Percentiles rank a stretch among this genome's conserved stretches.
These are phyloP conservation scores for Rynchops niger DNA, from an alignment of 2,113 vertebrate species.

Conservation along the genomic window DNA sequence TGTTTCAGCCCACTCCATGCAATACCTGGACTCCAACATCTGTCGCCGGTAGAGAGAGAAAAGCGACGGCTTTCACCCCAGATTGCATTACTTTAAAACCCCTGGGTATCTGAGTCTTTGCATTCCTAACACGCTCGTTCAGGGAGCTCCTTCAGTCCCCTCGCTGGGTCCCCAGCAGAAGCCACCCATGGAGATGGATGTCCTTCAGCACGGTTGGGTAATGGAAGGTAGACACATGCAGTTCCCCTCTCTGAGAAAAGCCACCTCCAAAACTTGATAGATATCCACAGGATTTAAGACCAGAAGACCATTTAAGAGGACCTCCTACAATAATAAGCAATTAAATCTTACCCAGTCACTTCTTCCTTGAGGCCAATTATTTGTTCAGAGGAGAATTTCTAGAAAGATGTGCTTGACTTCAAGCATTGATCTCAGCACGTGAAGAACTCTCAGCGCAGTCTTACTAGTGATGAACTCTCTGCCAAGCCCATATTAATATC, in stretches of 20 bases:
- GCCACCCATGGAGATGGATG: neutral
- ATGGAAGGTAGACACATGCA: neutral
- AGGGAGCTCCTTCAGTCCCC: neutral
- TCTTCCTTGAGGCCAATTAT: neutral
- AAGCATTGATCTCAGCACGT: constrained; percentile 25
- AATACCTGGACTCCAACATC: neutral
- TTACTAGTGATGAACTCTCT: constrained; percentile 11
- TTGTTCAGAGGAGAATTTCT: neutral
- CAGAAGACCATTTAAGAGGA: neutral
- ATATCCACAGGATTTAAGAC: neutral
- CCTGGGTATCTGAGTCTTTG: neutral
- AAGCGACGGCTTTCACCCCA: neutral
- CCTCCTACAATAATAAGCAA: neutral
- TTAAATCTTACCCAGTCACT: neutral
- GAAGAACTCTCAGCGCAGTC: neutral
- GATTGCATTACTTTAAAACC: neutral
- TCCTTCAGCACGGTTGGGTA: neutral
- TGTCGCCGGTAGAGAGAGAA: neutral
- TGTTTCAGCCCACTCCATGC: neutral
- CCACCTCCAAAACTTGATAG: neutral
- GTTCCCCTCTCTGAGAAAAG: neutral
- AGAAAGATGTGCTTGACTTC: neutral
- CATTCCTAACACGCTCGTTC: fast-evolving
- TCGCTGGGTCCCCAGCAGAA: neutral
- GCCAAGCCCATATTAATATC: constrained; percentile 16